Conservation (phyloP, 2,888 invertebrate species). For the Tenthredo amoena region DNA sequence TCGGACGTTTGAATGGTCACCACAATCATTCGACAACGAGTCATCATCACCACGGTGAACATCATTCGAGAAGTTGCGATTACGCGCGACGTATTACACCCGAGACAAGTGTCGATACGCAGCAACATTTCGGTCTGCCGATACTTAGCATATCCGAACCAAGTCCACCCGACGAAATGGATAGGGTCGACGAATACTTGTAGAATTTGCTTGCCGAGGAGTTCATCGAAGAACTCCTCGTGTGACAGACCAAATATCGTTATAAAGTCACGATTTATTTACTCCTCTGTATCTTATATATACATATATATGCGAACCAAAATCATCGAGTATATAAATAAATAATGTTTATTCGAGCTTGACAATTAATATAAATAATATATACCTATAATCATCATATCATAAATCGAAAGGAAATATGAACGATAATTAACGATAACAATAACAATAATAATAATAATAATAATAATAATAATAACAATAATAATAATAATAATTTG, state of each 20-base stretch:
- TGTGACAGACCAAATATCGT: constrained; percentile 58
- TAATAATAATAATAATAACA: no score
- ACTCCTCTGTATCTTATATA: background rate
- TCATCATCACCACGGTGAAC: constrained; percentile 80
- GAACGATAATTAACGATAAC: background rate
- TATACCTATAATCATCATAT: no score
- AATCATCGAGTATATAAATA: background rate
- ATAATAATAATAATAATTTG: no score
- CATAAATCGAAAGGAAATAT: background rate
- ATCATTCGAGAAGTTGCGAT: constrained; percentile 80
- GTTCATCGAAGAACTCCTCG: constrained; percentile 75
- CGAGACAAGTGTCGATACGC: constrained; percentile 74
- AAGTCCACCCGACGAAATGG: constrained; percentile 86
- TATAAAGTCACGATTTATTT: background rate
- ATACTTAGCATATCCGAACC: constrained; percentile 90
- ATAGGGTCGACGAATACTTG: constrained; percentile 83
- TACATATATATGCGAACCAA: background rate
- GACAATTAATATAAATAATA: no score
- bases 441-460: background rate
- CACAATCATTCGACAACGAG: constrained; percentile 75
- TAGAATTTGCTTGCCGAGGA: constrained; percentile 78
- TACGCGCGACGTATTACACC: constrained; percentile 67
- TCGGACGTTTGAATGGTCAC: constrained; percentile 58
- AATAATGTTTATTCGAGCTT: no score
- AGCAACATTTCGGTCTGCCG: constrained; percentile 85